Evolutionary conservation across 1,140 invertebrate genomes (phyloP).

Genomic region (Hydropsyche tenuis): DNA sequence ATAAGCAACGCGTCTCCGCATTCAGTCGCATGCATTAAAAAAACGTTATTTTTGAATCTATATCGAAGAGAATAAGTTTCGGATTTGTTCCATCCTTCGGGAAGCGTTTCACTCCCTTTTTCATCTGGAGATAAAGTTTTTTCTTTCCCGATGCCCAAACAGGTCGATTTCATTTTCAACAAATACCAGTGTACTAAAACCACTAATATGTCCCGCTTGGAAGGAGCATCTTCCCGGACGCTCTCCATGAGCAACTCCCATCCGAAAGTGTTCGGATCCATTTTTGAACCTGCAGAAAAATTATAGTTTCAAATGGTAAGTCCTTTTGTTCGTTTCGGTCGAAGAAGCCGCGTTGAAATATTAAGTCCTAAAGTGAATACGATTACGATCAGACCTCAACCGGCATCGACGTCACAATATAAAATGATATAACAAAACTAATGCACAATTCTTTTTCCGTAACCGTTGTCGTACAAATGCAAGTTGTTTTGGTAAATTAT

Average conservation of each 20-base stretch:
- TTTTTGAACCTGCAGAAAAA: not conserved
- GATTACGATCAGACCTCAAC: no score
- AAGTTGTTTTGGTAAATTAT: no score
- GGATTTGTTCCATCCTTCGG: not conserved
- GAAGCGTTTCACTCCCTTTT: not conserved
- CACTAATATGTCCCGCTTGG: not conserved
- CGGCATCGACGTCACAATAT: no score
- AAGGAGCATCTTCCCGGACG: not conserved
- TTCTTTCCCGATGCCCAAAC: not conserved
- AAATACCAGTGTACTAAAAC: slow-evolving; percentile 2
- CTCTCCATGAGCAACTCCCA: not conserved
- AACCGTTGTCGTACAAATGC: no score
- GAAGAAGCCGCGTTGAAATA: no score
- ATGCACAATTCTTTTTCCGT: no score
- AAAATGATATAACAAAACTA: no score
- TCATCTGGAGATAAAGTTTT: not conserved
- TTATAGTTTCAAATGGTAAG: no score
- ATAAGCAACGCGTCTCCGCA: not conserved
- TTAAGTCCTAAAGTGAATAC: no score
- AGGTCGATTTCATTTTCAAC: not conserved
- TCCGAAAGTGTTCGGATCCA: not conserved
- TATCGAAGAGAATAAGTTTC: not conserved
- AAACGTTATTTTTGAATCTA: not conserved
- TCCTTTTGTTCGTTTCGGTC: no score
- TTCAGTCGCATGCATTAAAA: not conserved